These are phyloP conservation scores for Drosophila limbata DNA, from an alignment of 2,888 invertebrate genomes.

Conservation along the genomic window DNA sequence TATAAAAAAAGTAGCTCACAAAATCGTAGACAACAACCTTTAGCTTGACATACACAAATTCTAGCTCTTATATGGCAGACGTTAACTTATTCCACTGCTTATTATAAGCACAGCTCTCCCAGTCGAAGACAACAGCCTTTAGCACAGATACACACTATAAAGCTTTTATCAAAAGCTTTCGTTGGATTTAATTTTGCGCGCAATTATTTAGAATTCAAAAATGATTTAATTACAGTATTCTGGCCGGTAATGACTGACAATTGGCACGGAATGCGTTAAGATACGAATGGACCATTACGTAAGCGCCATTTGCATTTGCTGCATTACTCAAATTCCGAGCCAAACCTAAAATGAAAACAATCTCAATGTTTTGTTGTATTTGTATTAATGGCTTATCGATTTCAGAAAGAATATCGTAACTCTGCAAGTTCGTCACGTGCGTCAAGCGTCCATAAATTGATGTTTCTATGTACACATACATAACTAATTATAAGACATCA, in stretches of 20 bases:
- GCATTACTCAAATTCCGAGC: neutral
- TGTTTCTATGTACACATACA: slow-evolving; percentile 36
- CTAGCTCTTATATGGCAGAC: neutral
- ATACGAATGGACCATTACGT: neutral
- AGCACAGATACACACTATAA: slow-evolving; percentile 14
- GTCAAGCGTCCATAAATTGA: slow-evolving; percentile 70
- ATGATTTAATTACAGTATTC: neutral
- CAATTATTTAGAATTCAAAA: neutral
- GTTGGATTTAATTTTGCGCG: neutral
- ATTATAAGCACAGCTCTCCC: no score
- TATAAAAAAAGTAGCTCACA: no score
- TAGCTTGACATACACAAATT: neutral
- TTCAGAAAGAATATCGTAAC: slow-evolving; percentile 4
- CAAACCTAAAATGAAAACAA: neutral
- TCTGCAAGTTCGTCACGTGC: slow-evolving; percentile 68
- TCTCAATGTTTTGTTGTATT: neutral
- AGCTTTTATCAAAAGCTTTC: neutral
- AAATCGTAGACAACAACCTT: neutral
- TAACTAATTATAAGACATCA: slow-evolving; percentile 31
- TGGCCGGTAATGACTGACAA: neutral
- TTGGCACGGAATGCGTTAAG: neutral
- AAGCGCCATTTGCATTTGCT: slow-evolving; percentile 2
- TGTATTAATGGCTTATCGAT: slow-evolving; percentile 1
- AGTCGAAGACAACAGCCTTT: neutral
- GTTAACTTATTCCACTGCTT: neutral